phyloP scores from a whole-genome alignment of 2,888 invertebrate genomes.

The Hirtodrosophila trivittata region DNA sequence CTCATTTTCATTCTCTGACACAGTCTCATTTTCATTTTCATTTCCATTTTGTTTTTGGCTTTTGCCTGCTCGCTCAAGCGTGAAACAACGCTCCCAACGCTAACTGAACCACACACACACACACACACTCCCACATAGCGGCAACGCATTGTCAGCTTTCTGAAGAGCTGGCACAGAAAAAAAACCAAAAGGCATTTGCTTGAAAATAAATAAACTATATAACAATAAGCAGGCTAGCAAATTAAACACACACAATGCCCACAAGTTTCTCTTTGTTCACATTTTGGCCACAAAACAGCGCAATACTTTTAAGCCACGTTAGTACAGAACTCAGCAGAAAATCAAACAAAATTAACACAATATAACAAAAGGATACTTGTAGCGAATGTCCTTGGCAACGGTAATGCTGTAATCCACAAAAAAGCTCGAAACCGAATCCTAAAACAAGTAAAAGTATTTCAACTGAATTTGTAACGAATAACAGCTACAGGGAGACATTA shows the following conservation, averaged over 20 bases:
- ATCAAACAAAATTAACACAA: constrained; percentile 53
- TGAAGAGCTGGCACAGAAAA: no score
- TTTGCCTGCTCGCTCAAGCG: constrained; percentile 63
- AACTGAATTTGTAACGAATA: constrained; percentile 3
- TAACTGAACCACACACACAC: constrained; percentile 29
- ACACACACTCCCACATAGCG: constrained; percentile 1
- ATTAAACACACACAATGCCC: constrained; percentile 62
- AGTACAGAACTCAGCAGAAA: constrained; percentile 31
- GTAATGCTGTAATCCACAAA: background rate
- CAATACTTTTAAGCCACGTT: constrained; percentile 28
- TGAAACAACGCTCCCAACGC: constrained; percentile 61
- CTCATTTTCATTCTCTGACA: constrained; percentile 41
- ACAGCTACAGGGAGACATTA: background rate
- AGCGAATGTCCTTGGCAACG: constrained; percentile 30
- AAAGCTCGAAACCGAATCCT: constrained; percentile 5
- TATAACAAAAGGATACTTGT: constrained; percentile 40
- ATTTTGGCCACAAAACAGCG: constrained; percentile 16
- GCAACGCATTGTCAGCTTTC: constrained; percentile 50
- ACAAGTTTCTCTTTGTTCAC: constrained; percentile 41
- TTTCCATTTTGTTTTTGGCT: constrained; percentile 59
- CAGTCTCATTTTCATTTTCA: constrained; percentile 39
- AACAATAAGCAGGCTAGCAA: constrained; percentile 69
- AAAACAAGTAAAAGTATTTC: constrained; percentile 24
- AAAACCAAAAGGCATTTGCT: constrained; percentile 40
- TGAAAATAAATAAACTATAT: constrained; percentile 71